These are phyloP conservation scores for Lepus americanus DNA, from an alignment of 2,113 vertebrate species.

Conservation along the genomic window DNA sequence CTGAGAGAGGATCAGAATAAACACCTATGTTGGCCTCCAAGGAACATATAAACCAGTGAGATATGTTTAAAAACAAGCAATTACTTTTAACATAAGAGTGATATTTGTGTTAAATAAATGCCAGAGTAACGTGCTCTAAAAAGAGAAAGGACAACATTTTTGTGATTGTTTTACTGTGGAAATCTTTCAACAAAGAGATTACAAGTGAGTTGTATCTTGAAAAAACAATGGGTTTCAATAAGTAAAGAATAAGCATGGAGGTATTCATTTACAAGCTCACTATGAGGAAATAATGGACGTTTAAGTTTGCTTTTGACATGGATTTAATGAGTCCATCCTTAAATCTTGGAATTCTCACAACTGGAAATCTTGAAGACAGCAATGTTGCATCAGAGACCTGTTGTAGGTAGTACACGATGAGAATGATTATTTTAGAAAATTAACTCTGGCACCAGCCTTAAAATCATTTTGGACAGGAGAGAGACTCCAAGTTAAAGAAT, in stretches of 20 bases:
- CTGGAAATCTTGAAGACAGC: neutral
- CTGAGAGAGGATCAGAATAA: constrained; percentile 51
- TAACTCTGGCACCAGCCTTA: neutral
- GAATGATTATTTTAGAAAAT: neutral
- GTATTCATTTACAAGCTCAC: neutral
- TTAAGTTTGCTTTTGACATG: neutral
- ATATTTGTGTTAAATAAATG: neutral
- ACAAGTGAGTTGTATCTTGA: neutral
- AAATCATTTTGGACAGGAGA: neutral
- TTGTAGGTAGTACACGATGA: neutral
- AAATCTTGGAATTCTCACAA: neutral
- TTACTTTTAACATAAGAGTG: constrained; percentile 27
- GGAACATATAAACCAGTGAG: neutral
- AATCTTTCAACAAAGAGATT: neutral
- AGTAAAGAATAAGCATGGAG: neutral
- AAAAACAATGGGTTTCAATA: neutral
- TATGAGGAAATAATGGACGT: neutral
- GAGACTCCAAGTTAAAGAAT: neutral
- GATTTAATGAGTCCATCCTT: neutral
- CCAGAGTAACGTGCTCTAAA: neutral
- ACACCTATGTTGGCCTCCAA: neutral
- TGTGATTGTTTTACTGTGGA: neutral
- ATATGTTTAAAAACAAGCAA: constrained; percentile 28
- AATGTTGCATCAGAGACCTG: neutral
- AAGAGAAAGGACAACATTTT: neutral